Evolutionary conservation across 2,797 vertebrate genomes (phyloP).

Genomic region (Mastacembelus armatus): DNA sequence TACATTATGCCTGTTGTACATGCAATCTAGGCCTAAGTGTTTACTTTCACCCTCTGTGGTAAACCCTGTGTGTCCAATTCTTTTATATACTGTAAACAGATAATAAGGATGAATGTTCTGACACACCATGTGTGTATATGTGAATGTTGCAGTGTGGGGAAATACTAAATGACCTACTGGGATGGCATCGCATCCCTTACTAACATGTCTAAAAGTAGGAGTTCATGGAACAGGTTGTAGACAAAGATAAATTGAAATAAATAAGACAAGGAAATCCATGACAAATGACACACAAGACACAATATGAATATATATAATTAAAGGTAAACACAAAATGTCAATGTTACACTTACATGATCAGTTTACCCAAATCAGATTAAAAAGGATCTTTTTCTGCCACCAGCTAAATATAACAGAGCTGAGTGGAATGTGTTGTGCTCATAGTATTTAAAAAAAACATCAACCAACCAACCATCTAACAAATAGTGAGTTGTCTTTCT

Average conservation of each 20-base stretch:
- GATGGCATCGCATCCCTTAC: no score
- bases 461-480: no score
- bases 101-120: conserved; percentile 1
- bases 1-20: conserved; percentile 31
- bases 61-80: background rate
- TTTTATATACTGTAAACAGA: conserved; percentile 19
- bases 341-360: no score
- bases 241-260: no score
- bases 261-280: no score
- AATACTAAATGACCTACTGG: no score
- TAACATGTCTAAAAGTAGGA: no score
- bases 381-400: background rate
- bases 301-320: no score
- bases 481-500: background rate
- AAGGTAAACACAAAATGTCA: no score
- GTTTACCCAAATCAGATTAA: no score
- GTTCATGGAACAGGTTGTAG: no score
- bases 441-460: background rate
- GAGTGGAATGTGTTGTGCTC: background rate
- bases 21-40: background rate
- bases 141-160: conserved; percentile 2
- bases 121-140: background rate
- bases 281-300: no score
- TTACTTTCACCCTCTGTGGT: background rate
- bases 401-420: background rate